These are phyloP conservation scores for Heliconius congener DNA, from an alignment of 1,140 invertebrate species.

Conservation along the genomic window DNA sequence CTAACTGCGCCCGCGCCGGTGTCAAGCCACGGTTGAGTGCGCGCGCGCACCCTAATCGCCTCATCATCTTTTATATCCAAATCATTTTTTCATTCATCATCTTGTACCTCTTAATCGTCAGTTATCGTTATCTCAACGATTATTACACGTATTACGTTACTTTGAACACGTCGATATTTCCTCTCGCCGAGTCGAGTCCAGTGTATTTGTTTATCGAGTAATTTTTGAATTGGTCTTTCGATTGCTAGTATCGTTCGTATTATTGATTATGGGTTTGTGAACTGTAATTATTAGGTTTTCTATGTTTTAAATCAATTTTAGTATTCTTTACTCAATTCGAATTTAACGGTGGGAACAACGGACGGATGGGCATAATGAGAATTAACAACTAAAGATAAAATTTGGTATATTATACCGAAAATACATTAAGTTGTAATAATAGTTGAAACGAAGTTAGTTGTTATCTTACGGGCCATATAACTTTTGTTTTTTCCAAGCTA, in stretches of 20 bases:
- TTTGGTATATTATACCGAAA: background rate
- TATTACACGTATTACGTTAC: conserved; percentile 76
- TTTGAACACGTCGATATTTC: conserved; percentile 63
- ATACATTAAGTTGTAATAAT: conserved; percentile 10
- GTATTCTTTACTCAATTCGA: background rate
- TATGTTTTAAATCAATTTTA: conserved; percentile 6
- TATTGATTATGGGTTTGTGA: conserved; percentile 64
- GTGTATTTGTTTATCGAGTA: conserved; percentile 68
- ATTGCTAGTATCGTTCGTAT: conserved; percentile 56
- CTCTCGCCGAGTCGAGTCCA: conserved; percentile 37
- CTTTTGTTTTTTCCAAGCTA: conserved; percentile 18
- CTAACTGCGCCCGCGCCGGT: conserved; percentile 60
- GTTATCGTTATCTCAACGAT: conserved; percentile 67
- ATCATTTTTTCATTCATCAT: conserved; percentile 74
- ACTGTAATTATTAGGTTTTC: conserved; percentile 56
- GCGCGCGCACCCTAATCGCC: conserved; percentile 57
- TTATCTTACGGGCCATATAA: conserved; percentile 1
- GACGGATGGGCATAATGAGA: background rate
- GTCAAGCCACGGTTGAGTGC: conserved; percentile 54
- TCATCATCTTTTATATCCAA: conserved; percentile 63
- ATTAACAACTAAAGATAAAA: background rate
- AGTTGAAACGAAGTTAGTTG: background rate
- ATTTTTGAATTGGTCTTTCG: conserved; percentile 54
- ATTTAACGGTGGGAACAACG: background rate
- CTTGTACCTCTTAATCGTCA: conserved; percentile 66